Evolutionary conservation across 2,797 vertebrate genomes (phyloP), one percentile per base, ranked within the genome.

Genomic region (Ambastaia sidthimunki): DNA sequence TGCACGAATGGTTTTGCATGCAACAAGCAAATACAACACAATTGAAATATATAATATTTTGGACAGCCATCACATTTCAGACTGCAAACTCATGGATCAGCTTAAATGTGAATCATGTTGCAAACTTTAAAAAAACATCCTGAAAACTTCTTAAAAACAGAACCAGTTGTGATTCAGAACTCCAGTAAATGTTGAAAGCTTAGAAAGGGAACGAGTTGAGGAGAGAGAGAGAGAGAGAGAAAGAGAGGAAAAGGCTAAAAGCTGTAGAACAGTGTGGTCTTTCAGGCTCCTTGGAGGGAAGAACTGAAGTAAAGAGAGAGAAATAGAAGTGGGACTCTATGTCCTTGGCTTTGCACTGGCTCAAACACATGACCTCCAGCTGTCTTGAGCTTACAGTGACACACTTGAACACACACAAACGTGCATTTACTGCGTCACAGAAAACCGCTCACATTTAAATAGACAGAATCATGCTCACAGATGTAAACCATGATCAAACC

Each of bases 231-330:
- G 50, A 62, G 63, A 72, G 34, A 62, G 59, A 71, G 50, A 67
- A 48, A 67, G 63, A 73, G 73, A 76, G 78, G 72, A 57, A 62
- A 44, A 25, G 31, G 31, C 63, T 19, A 74, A 67, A 59, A 83
- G 83, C 70, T 76, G 78, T 7, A 63, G 34, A 91, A 93, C 90
- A 91, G 85, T 92, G 87, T 80, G 82, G 89, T 87, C 91, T 92
- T 93, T 92, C 88, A 90, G 87, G 55, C 57, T 82, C 60, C 41
- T 86, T 89, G 87, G 87, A 89, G 88, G 85, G 78, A 85, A 87
- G 81, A 77, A 86, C 81, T 83, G 88, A 78, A 86, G 81, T 52
- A 37, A 83, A 55, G 74, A 83, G 67, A 81, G 37, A 71, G 76
- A 62, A 79, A 78, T 87, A 86, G 87, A 89, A 90, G 84, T 85